phyloP scores from a whole-genome alignment of 2,888 invertebrate species.

The Lordiphosa andalusiaca region DNA sequence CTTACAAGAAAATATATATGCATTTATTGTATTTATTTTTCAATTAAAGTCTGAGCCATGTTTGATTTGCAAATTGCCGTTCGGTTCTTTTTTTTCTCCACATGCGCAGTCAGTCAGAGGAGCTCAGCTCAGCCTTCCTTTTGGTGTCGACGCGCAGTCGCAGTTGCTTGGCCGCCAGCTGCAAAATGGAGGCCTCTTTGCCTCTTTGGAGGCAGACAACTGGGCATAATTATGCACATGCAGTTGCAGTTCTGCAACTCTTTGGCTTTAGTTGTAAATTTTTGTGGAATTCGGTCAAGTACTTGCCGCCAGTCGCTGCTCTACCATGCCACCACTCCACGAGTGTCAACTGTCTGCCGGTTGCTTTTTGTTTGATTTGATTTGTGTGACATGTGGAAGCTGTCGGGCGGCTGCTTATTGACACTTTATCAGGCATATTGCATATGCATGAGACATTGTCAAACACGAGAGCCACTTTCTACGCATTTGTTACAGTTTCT shows the following conservation, averaged over 20 bases:
- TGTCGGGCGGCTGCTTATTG: constrained; percentile 65
- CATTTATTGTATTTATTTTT: constrained; percentile 1
- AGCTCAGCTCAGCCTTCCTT: constrained; percentile 10
- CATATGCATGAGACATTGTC: constrained; percentile 42
- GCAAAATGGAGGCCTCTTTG: constrained; percentile 18
- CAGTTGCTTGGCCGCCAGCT: constrained; percentile 32
- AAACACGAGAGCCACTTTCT: constrained; percentile 49
- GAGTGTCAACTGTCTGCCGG: constrained; percentile 10
- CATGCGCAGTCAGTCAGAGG: not conserved
- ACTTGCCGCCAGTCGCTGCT: constrained; percentile 50
- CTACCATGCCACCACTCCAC: constrained; percentile 37
- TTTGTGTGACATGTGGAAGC: constrained; percentile 72
- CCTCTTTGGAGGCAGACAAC: constrained; percentile 34
- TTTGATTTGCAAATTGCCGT: constrained; percentile 53
- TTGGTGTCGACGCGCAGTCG: constrained; percentile 12
- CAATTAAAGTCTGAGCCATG: constrained; percentile 18
- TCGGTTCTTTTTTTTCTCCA: constrained; percentile 30
- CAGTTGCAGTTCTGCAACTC: constrained; percentile 11
- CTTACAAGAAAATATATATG: not conserved
- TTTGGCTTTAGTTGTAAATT: constrained; percentile 22
- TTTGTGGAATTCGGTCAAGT: constrained; percentile 72
- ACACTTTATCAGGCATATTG: constrained; percentile 62
- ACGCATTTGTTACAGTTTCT: constrained; percentile 71
- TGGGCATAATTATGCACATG: constrained; percentile 60
- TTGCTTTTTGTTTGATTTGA: constrained; percentile 53